Evolutionary conservation across 2,113 vertebrate genomes (phyloP), one percentile per base, ranked within the genome.

Genomic region (Triplophysa rosa): DNA sequence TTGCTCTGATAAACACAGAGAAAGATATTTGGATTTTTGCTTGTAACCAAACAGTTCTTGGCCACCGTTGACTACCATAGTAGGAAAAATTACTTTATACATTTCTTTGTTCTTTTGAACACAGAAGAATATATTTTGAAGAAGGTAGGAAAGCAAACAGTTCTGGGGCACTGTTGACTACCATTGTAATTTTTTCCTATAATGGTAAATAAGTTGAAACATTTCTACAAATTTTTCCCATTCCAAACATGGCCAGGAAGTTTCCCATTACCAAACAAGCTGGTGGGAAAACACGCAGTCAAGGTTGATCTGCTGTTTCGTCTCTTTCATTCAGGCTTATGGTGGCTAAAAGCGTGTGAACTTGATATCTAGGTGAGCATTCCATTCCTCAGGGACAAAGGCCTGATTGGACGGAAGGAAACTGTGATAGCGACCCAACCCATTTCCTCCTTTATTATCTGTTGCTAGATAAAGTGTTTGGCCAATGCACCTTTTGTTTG

Each of bases 331-430:
- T 63, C 59, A 49, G 40, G 69, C 37, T 80, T 65, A 54, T 14
- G 37, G 68, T 33, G 37, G 13, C 49, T 67, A 67, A 73, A 42
- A 37, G n/a, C 23, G n/a, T 75, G 79, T 74, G 70, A 80, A 80
- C 64, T 29, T 75, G 64, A 80, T 67, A 67, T 58, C 23, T 61
- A 40, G 52, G 52, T 80, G 71, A 75, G 63, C 79, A 68, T 80
- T 75, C 40, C 79, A 67, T 47, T 58, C 52, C 64, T 75, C 79
- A 80, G 42, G 79, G 79, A 80, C 79, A 80, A 80, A 80, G 62
- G 79, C 70, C 47, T 49, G 54, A 67, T 67, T 56, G 52, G 52
- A 67, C 9, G 42, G 63, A 80, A 75, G 71, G 54, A 62, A 80
- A 75, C 26, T 2, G 47, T 73, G 63, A 75, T 67, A 67, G 54